Evolutionary conservation across 2,113 vertebrate species (phyloP), one percentile per base, ranked within the genome.

Genomic region (Edolisoma coerulescens): DNA sequence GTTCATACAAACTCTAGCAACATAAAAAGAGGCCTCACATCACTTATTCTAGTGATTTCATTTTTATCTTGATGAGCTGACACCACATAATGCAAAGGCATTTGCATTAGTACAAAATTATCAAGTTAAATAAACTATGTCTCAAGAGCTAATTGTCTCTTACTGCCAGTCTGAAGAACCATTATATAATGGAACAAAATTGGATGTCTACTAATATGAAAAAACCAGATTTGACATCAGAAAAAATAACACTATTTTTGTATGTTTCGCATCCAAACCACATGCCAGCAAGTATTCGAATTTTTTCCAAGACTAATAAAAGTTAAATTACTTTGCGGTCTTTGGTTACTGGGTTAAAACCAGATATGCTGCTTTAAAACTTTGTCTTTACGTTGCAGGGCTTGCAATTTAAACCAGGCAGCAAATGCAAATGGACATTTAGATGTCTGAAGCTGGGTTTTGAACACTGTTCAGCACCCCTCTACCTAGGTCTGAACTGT

Each of bases 231-330:
- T 64, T 60, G 64, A 91, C 61, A 86, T 79, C 84, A 96, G 88
- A 95, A 97, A 94, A 97, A 86, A 70, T 37, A 83, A 64, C 73
- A 87, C 65, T 95, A 16, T 97, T 97, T 97, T 74, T 73, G 16
- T 87, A 83, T 93, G 73, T 94, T 97, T 94, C 21, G 7, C 87
- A 91, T 97, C 94, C 92, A 97, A 97, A 84, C 97, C 97, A 96
- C 96, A 97, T 94, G 95, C 92, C 96, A 97, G 90, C 78, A 94
- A 97, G 95, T 68, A 93, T 28, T 74, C 86, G 20, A 97, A 89
- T 96, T 97, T 98, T 97, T 95, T 98, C 96, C 97, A 97, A 96
- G 75, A 96, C 95, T 97, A 98, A 98, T 97, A 98, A 97, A 97
- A 97, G 79, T 91, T 79, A 95, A 97, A 97, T 97, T 97, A 96